Percentiles rank a stretch among this genome's conserved stretches.
phyloP scores from a whole-genome alignment of 2,888 invertebrate species.

The Zeuzera pyrina region DNA sequence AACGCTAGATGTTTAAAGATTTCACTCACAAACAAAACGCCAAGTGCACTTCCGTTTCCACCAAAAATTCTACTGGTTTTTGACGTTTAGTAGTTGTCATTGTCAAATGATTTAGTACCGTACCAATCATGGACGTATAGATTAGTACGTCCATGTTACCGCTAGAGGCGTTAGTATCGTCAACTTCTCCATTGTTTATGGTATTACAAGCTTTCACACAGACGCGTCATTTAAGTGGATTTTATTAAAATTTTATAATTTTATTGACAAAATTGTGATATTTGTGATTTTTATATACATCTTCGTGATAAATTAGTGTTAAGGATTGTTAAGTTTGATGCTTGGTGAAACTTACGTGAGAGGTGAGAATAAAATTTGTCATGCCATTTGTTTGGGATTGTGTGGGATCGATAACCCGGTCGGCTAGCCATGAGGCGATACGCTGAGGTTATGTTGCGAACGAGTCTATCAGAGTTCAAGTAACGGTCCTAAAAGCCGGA shows the following conservation, averaged over 20 bases:
- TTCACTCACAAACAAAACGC: no score
- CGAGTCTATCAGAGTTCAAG: conserved; percentile 67
- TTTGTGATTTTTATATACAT: conserved; percentile 69
- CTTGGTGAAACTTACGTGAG: conserved; percentile 47
- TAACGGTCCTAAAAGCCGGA: conserved; percentile 60
- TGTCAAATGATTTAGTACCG: no score
- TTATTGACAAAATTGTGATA: conserved; percentile 69
- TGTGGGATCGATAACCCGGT: conserved; percentile 70
- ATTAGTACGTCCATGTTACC: conserved; percentile 11
- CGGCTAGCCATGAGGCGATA: conserved; percentile 69
- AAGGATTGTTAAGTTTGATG: conserved; percentile 69
- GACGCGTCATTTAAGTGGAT: conserved; percentile 64
- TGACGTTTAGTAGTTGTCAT: no score
- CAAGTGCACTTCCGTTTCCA: no score
- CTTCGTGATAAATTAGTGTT: conserved; percentile 66
- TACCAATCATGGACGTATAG: no score
- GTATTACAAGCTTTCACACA: conserved; percentile 49
- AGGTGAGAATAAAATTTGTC: conserved; percentile 51
- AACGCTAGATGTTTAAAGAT: no score
- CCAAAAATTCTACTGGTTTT: no score
- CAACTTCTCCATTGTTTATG: conserved; percentile 22
- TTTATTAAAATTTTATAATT: conserved; percentile 63
- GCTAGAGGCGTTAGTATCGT: conserved; percentile 25
- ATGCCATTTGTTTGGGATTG: conserved; percentile 64
- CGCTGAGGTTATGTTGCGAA: conserved; percentile 69